phyloP scores from a whole-genome alignment of 2,113 vertebrate genomes.

The Sciurus niger region DNA sequence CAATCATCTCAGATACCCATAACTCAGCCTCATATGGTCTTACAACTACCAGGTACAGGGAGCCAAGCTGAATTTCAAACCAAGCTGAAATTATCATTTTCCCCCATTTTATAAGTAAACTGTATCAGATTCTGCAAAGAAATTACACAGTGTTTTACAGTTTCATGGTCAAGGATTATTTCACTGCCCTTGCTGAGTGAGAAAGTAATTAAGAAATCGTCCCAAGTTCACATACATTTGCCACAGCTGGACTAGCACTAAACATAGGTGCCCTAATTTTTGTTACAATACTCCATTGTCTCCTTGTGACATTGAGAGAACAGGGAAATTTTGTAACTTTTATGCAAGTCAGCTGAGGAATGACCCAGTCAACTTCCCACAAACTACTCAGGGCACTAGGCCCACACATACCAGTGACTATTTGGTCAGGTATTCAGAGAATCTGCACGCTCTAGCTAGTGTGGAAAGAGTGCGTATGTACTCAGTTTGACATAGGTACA shows the following conservation, averaged over 20 bases:
- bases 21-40: background rate
- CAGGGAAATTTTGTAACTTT: slow-evolving; percentile 10
- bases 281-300: background rate
- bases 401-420: background rate
- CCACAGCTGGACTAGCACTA: background rate
- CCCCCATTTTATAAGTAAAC: background rate
- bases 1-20: background rate
- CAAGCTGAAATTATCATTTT: background rate
- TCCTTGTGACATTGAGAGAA: slow-evolving; percentile 13
- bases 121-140: background rate
- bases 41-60: background rate
- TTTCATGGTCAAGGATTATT: background rate
- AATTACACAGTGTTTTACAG: background rate
- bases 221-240: background rate
- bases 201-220: slow-evolving; percentile 14
- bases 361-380: background rate
- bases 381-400: background rate
- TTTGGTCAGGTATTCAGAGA: slow-evolving; percentile 3
- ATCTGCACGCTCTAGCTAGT: background rate
- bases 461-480: background rate
- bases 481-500: background rate
- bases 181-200: background rate
- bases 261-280: background rate
- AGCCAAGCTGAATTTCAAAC: background rate
- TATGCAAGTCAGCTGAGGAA: slow-evolving; percentile 4